Evolutionary conservation across 2,797 vertebrate species (phyloP), one percentile per base, ranked within the genome.

Genomic region (Lacerta viridis): DNA sequence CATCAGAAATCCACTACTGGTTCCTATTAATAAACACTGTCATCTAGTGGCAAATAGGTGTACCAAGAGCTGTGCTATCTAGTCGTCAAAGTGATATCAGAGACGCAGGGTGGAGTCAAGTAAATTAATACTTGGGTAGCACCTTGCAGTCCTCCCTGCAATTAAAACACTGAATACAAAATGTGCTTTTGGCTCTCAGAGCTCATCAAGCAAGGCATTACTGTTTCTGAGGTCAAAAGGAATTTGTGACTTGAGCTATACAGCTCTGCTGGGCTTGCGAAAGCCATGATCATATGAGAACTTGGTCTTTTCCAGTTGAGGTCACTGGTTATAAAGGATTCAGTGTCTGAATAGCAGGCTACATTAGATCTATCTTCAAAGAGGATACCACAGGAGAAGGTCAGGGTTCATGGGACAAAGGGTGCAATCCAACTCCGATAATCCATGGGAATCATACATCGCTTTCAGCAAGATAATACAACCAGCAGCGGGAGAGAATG

Each of bases 11-110:
- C 29, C 3, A 1, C 3, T 41, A 39, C 1, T 17, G 11, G 4
- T 80, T 68, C 36, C 77, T 85, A 10, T 87, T 84, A 83, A 46
- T 84, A 76, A 80, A 85, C n/a, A 85, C 59, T 81, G 82, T 50
- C 86, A 84, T 71, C 89, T 90, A 88, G 82, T 85, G 86, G 83
- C 36, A 41, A 81, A 85, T 23, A 77, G 33, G 29, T 41, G 71
- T 74, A 87, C 36, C 29, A 64, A 76, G 13, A 55, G 50, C 50
- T 55, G 50, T 55, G 50, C 46, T 13, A 13, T 10, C 46, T 10
- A 50, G 46, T 50, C 3, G 11, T 50, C 46, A 13, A 50, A 41
- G 66, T n/a, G 17, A 41, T 43, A 10, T 75, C 41, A 85, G 55
- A 66, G 29, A n/a, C 33, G 4, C 25, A 66, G 36, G 25, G 11